phyloP scores from a whole-genome alignment of 2,797 vertebrate genomes.

The Chlorospingus flavigularis region DNA sequence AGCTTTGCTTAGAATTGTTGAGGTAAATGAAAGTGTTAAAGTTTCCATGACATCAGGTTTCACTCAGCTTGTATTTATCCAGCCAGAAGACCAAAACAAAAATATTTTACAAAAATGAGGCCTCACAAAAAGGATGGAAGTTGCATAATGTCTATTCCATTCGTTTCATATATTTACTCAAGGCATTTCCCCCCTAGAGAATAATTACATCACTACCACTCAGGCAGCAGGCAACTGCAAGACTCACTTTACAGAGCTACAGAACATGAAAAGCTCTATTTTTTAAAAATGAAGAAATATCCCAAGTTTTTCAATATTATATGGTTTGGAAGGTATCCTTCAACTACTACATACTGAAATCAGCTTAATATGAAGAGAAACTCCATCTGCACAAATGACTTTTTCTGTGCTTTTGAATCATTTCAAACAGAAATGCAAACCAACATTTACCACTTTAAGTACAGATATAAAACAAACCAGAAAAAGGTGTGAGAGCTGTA shows the following conservation, averaged over 20 bases:
- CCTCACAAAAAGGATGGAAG: background rate
- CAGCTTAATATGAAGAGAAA: background rate
- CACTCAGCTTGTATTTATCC: background rate
- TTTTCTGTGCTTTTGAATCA: background rate
- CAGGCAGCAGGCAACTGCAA: conserved; percentile 27
- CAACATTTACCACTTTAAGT: background rate
- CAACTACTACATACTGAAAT: background rate
- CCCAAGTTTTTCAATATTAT: background rate
- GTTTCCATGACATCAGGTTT: conserved; percentile 8
- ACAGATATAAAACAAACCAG: background rate
- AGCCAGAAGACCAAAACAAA: conserved; percentile 26
- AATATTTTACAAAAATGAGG: background rate
- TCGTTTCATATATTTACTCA: conserved; percentile 41
- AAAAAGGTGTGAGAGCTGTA: background rate
- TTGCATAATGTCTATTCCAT: conserved; percentile 24
- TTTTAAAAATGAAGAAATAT: background rate
- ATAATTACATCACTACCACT: conserved; percentile 49
- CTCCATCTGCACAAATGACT: background rate
- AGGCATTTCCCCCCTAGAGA: conserved; percentile 42
- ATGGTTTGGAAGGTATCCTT: background rate
- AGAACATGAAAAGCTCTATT: background rate
- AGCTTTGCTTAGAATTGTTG: background rate
- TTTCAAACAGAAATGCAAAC: background rate
- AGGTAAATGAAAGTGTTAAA: background rate
- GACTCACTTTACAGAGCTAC: background rate